Evolutionary conservation across 2,113 vertebrate genomes (phyloP).

Genomic region (Buteo buteo): DNA sequence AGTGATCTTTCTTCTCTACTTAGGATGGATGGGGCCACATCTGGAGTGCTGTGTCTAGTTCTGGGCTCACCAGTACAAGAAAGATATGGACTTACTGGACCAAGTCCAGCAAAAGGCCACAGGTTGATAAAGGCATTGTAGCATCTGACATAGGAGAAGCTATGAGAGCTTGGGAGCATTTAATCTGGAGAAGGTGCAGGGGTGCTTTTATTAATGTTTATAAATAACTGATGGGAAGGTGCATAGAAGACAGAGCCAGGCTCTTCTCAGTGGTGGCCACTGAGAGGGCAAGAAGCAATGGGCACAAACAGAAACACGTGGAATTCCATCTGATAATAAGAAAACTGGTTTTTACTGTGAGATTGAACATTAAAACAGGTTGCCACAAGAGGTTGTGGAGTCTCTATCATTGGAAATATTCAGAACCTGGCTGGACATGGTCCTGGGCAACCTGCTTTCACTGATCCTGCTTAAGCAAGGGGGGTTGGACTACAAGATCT

Average conservation of each 20-base stretch:
- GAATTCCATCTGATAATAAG: not conserved
- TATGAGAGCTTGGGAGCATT: not conserved
- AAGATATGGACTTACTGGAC: not conserved
- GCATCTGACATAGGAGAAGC: not conserved
- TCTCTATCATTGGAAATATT: not conserved
- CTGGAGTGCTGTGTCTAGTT: not conserved
- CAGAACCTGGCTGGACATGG: not conserved
- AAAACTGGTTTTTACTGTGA: not conserved
- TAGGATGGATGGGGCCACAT: not conserved
- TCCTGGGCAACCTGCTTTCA: not conserved
- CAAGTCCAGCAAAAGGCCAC: not conserved
- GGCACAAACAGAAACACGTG: not conserved
- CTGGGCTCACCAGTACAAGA: not conserved
- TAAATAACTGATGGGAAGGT: not conserved
- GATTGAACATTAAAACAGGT: not conserved
- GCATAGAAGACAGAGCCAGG: not conserved
- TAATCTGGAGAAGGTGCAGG: not conserved
- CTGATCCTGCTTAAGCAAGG: not conserved
- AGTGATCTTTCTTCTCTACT: not conserved
- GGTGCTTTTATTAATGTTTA: not conserved
- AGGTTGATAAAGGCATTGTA: not conserved
- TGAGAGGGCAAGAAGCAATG: not conserved
- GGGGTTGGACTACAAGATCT: not conserved
- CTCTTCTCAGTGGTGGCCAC: not conserved
- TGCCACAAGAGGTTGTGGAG: not conserved